Evolutionary conservation across 2,113 vertebrate species (phyloP).

Genomic region (Gallinago jamesoni): DNA sequence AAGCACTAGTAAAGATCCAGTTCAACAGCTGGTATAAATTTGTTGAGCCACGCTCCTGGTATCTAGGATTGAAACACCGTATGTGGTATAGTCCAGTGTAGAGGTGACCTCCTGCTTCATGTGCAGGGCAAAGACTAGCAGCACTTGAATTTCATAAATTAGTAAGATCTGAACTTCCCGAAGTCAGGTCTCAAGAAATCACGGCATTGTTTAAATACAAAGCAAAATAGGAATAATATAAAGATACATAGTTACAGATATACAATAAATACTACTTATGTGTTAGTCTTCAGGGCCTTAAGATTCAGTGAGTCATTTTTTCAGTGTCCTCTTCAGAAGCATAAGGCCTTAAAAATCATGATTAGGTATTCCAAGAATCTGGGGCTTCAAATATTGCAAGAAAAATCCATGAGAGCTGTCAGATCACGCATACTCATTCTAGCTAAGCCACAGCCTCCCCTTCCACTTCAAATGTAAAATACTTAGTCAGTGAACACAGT

Average conservation of each 20-base stretch:
- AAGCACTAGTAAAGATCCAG: background rate
- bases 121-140: background rate
- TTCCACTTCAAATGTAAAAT: background rate
- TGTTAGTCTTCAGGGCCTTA: background rate
- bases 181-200: background rate
- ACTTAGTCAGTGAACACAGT: background rate
- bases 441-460: background rate
- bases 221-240: background rate
- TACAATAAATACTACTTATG: background rate
- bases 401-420: background rate
- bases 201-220: background rate
- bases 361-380: background rate
- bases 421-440: background rate
- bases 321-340: background rate
- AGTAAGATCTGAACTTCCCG: background rate
- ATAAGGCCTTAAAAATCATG: background rate
- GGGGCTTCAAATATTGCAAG: background rate
- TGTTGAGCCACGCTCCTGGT: background rate
- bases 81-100: rapidly evolving
- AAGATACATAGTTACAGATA: background rate
- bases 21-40: background rate
- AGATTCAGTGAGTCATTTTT: background rate
- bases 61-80: background rate
- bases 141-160: background rate
- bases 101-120: background rate